phyloP scores from a whole-genome alignment of 1,140 invertebrate genomes.

The Ctenoplectra terminalis region DNA sequence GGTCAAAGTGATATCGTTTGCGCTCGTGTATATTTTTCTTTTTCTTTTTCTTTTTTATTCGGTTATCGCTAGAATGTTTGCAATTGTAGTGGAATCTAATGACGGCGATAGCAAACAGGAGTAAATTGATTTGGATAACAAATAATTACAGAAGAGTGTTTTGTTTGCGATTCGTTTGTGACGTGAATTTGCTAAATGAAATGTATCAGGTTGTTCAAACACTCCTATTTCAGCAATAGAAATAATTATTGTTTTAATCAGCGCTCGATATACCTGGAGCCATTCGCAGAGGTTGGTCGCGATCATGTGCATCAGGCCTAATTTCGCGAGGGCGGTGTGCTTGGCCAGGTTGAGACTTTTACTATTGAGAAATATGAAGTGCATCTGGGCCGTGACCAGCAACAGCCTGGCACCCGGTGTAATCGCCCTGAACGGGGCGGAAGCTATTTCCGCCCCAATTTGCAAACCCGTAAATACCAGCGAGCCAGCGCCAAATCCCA shows the following conservation, averaged over 20 bases:
- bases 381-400: slow-evolving; percentile 87
- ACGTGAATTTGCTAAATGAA: not conserved
- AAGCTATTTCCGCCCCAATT: slow-evolving; percentile 85
- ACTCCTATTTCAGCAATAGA: not conserved
- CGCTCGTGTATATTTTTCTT: not conserved
- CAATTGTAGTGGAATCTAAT: not conserved
- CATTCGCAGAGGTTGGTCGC: slow-evolving; percentile 92
- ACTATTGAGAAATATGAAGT: slow-evolving; percentile 87
- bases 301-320: slow-evolving; percentile 93
- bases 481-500: slow-evolving; percentile 88
- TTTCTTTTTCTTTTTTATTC: not conserved
- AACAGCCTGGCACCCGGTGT: slow-evolving; percentile 84
- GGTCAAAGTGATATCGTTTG: slow-evolving; percentile 8
- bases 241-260: not conserved
- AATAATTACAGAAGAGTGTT: not conserved
- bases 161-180: not conserved
- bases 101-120: too few relatives aligned
- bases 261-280: slow-evolving; percentile 86
- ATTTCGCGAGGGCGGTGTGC: slow-evolving; percentile 87
- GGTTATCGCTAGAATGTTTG: not conserved
- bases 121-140: not conserved
- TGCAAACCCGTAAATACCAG: slow-evolving; percentile 87
- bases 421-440: slow-evolving; percentile 83
- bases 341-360: slow-evolving; percentile 85
- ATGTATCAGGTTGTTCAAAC: not conserved